Evolutionary conservation across 2,113 vertebrate species (phyloP), one percentile per base, ranked within the genome.

Genomic region (Pollachius pollachius): DNA sequence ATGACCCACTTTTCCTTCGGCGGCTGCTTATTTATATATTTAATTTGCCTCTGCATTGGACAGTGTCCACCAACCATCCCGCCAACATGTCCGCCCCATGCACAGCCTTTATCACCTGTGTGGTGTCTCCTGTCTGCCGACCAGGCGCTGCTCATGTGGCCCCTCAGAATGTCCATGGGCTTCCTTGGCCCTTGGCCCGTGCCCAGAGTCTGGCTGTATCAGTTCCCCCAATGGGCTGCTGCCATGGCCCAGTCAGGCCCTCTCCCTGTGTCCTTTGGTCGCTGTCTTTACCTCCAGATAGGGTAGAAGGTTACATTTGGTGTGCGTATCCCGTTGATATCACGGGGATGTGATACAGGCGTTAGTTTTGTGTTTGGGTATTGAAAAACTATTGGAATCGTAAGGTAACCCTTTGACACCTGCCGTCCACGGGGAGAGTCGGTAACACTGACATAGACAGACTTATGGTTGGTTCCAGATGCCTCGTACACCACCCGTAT

Each of bases 181-280:
- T 57, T 62, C 37, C 75, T 85, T n/a, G n/a, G n/a, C n/a, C n/a
- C n/a, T n/a, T 87, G 81, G 83, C 76, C 54, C 65, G 71, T 6
- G 4, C 34, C 75, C 69, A 80, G 66, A 72, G 56, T 67, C 76
- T 78, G 77, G 37, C 69, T 30, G 69, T 82, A 69, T 83, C 66
- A 84, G 85, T 87, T 80, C 70, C 69, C 52, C 58, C 65, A 73
- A 81, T 72, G 75, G 75, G 80, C 72, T 69, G 68, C 72, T 78
- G 72, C 78, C 81, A 78, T 65, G 34, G 4, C 34, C 34, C 67
- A 68, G 70, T 77, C 81, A 48, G 52, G 72, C 69, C 70, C 54
- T 74, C 56, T 67, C 34, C 70, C 77, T 68, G 57, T 83, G 75
- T 81, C 75, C 81, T 83, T 80, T 72, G 64, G 74, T 72, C 18